A percentile compares a stretch with the other conserved stretches of the same genome.
Conservation (phyloP, 1,140 invertebrate genomes). For the Caerostris extrusa region DNA sequence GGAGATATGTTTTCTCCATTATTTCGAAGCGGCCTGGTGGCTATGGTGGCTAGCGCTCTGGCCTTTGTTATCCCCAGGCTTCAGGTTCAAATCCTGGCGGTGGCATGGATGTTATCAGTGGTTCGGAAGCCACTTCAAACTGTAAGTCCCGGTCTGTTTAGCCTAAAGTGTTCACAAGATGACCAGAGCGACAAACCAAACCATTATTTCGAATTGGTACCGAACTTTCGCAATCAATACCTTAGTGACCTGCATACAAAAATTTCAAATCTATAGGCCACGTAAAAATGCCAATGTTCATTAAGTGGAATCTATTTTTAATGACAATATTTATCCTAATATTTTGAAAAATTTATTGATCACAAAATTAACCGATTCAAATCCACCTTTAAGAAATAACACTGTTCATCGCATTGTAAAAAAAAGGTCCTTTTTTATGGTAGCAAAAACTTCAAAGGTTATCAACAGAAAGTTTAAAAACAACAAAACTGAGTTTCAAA, state of each 20-base stretch:
- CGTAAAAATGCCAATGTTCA: neutral
- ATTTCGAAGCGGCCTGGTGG: too few relatives aligned
- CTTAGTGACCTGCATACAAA: too few relatives aligned
- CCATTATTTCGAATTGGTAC: slow-evolving; percentile 46
- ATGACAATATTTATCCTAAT: neutral
- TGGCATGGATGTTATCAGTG: too few relatives aligned
- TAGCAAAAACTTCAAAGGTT: neutral
- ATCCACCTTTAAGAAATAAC: slow-evolving; percentile 67
- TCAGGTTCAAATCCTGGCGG: too few relatives aligned
- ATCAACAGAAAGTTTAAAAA: slow-evolving; percentile 48
- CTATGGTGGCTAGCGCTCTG: too few relatives aligned
- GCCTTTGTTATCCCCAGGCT: too few relatives aligned
- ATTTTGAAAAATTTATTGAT: slow-evolving; percentile 72
- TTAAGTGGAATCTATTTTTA: slow-evolving; percentile 25
- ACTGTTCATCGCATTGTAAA: slow-evolving; percentile 62
- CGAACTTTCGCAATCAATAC: too few relatives aligned
- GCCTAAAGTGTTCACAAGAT: too few relatives aligned
- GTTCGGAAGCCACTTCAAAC: too few relatives aligned
- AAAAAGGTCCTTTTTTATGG: neutral
- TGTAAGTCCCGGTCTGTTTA: too few relatives aligned
- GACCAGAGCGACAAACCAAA: too few relatives aligned
- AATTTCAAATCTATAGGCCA: neutral
- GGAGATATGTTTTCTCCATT: slow-evolving; percentile 52
- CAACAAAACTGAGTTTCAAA: slow-evolving; percentile 68
- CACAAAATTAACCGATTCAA: slow-evolving; percentile 78